Percentiles rank a stretch among this genome's conserved stretches.
phyloP scores from a whole-genome alignment of 2,113 vertebrate genomes.

The Vanacampus margaritifer region DNA sequence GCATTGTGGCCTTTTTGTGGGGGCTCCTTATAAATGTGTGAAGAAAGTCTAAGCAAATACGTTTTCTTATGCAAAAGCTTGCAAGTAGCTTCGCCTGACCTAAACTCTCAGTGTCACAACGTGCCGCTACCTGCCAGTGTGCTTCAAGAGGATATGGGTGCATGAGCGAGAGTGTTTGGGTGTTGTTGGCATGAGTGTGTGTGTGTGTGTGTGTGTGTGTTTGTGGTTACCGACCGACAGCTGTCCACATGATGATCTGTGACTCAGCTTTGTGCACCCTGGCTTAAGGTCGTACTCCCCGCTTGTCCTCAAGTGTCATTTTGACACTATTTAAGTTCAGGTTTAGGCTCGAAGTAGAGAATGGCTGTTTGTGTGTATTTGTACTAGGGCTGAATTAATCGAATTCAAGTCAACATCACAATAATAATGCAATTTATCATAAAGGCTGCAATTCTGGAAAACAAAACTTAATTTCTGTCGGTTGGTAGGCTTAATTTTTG shows the following conservation, averaged over 20 bases:
- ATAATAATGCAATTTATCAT: too few relatives aligned
- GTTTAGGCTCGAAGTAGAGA: slow-evolving; percentile 18
- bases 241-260: slow-evolving; percentile 39
- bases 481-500: too few relatives aligned
- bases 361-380: slow-evolving; percentile 25
- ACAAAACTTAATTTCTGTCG: too few relatives aligned
- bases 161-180: slow-evolving; percentile 29
- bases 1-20: neutral
- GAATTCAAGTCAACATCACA: too few relatives aligned
- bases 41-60: neutral
- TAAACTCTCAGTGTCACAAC: slow-evolving; percentile 1
- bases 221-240: slow-evolving; percentile 30
- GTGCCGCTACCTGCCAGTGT: slow-evolving; percentile 15
- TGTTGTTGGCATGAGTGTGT: slow-evolving; percentile 11
- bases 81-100: slow-evolving; percentile 5
- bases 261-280: slow-evolving; percentile 42
- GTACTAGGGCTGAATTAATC: neutral
- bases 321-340: slow-evolving; percentile 1
- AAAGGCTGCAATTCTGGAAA: too few relatives aligned
- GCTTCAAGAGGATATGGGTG: slow-evolving; percentile 18
- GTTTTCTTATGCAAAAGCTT: slow-evolving; percentile 7
- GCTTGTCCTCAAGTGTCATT: neutral
- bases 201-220: neutral
- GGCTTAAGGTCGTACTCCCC: slow-evolving; percentile 17
- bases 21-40: neutral